These are phyloP conservation scores for Chondrilla cf. caribensis DNA, from an alignment of 37 sponge, comb jelly and placozoan genomes.

Conservation along the genomic window DNA sequence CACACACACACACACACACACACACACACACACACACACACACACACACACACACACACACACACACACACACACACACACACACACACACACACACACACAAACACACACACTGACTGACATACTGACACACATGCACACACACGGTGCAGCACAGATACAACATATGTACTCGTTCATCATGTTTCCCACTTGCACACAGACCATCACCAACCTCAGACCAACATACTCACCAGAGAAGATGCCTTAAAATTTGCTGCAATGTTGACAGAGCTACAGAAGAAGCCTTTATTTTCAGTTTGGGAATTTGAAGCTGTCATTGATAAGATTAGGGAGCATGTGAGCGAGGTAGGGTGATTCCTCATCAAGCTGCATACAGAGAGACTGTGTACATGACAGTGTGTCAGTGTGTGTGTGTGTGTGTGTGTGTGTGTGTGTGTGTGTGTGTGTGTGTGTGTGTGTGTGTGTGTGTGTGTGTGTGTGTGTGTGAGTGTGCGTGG, in stretches of 20 bases:
- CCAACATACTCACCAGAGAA: constrained; percentile 14
- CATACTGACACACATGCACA: too few relatives aligned
- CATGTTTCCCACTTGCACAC: too few relatives aligned
- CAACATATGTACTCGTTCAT: too few relatives aligned
- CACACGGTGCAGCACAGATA: too few relatives aligned
- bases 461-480: neutral
- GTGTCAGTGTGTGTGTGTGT: neutral
- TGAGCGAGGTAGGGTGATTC: constrained; percentile 83
- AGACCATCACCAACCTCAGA: neutral
- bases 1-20: too few relatives aligned
- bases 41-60: too few relatives aligned
- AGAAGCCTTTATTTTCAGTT: constrained; percentile 48
- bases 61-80: too few relatives aligned
- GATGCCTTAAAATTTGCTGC: constrained; percentile 50
- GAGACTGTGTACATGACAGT: neutral
- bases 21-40: too few relatives aligned
- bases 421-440: neutral
- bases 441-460: neutral
- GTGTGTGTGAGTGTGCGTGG: too few relatives aligned
- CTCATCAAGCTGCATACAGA: too few relatives aligned
- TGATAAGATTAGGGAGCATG: constrained; percentile 57
- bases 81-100: too few relatives aligned
- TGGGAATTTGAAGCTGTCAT: constrained; percentile 63
- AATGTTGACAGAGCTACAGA: constrained; percentile 51
- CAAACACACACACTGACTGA: too few relatives aligned